Conservation (phyloP, 2,888 invertebrate species). For the Cataglyphis albicans region DNA sequence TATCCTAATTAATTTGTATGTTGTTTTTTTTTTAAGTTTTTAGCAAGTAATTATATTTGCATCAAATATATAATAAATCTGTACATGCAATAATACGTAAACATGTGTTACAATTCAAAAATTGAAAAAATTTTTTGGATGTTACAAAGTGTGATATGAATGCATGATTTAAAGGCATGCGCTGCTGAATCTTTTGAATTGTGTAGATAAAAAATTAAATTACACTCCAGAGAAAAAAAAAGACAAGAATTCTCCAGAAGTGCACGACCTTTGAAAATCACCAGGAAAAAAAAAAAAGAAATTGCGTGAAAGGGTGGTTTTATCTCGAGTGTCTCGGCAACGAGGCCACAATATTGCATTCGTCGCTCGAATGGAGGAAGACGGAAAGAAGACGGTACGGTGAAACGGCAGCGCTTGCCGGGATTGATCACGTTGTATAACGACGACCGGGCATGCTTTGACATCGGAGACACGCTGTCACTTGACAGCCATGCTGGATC, state of each 20-base stretch:
- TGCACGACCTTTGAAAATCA: conserved; percentile 40
- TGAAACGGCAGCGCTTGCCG: not conserved
- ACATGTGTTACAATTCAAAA: not conserved
- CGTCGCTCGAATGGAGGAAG: conserved; percentile 30
- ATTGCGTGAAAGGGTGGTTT: conserved; percentile 33
- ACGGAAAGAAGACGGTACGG: conserved; percentile 15
- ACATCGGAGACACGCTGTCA: conserved; percentile 66
- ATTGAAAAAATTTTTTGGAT: not conserved
- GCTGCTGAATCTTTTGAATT: not conserved
- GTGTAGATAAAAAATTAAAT: conserved; percentile 27
- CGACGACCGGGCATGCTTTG: conserved; percentile 68
- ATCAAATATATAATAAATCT: not conserved
- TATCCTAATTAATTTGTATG: not conserved
- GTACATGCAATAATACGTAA: not conserved
- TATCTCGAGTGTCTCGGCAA: conserved; percentile 49
- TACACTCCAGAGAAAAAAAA: not conserved
- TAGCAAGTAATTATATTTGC: not conserved
- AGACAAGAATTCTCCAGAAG: not conserved
- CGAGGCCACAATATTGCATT: conserved; percentile 54
- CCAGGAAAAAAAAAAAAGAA: not conserved
- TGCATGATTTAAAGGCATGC: not conserved
- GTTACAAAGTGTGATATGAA: not conserved
- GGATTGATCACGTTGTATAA: conserved; percentile 53
- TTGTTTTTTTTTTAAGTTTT: conserved; percentile 7
- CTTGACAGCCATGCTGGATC: conserved; percentile 64